Percentiles rank a stretch among this genome's conserved stretches.
phyloP scores from a whole-genome alignment of 2,113 vertebrate genomes.

The Oreotrochilus melanogaster region DNA sequence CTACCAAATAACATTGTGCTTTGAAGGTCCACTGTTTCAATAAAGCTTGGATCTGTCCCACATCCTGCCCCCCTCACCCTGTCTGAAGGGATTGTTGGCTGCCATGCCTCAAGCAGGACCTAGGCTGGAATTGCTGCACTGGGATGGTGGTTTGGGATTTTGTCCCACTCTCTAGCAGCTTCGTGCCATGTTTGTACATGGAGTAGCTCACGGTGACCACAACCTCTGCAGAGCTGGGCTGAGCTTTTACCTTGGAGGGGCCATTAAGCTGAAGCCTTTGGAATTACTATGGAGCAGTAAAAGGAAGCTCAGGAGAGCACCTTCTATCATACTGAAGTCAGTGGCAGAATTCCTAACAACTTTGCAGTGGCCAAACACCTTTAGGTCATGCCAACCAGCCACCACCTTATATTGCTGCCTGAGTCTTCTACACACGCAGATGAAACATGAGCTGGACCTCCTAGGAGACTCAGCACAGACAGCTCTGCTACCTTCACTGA shows the following conservation, averaged over 20 bases:
- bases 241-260: neutral
- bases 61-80: too few species aligned
- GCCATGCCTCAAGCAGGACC: neutral
- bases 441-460: neutral
- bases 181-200: fast-evolving
- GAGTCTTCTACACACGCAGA: fast-evolving
- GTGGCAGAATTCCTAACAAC: neutral
- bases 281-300: too few species aligned
- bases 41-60: neutral
- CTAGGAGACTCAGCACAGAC: neutral
- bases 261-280: neutral
- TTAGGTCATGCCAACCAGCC: neutral
- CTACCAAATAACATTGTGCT: neutral
- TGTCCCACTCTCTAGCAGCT: neutral
- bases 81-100: neutral
- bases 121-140: neutral
- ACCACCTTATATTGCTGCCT: fast-evolving
- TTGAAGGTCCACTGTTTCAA: too few species aligned
- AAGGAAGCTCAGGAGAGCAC: neutral
- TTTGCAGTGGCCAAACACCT: neutral
- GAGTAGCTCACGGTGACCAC: fast-evolving
- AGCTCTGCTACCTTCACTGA: neutral
- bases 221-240: fast-evolving
- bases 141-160: fast-evolving
- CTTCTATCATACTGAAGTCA: neutral